A percentile compares a stretch with the other conserved stretches of the same genome.
These are phyloP conservation scores for Leptestheria dahalacensis DNA, from an alignment of 1,140 invertebrate genomes.

Conservation along the genomic window DNA sequence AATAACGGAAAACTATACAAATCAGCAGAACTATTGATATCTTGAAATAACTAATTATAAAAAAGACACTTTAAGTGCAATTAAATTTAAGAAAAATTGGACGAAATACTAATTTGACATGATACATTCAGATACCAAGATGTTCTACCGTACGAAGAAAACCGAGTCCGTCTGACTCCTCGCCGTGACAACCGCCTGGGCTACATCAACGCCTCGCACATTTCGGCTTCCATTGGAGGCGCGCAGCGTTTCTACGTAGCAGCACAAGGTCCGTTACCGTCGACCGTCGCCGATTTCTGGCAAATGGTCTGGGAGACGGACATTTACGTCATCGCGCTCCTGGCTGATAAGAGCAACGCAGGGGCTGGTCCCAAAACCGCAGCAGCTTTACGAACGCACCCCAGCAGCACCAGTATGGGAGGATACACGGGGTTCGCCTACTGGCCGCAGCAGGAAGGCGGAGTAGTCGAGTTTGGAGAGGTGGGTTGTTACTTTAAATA, in stretches of 20 bases:
- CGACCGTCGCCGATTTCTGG: conserved; percentile 53
- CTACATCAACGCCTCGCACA: conserved; percentile 79
- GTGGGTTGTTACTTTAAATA: conserved; percentile 24
- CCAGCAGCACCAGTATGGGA: conserved; percentile 5
- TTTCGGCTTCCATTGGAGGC: conserved; percentile 57
- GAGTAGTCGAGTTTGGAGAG: conserved; percentile 36
- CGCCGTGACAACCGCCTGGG: conserved; percentile 62
- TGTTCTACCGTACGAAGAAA: conserved; percentile 77
- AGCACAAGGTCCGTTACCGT: conserved; percentile 51
- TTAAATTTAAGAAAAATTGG: too few relatives aligned
- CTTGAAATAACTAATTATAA: too few relatives aligned
- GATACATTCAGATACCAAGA: conserved; percentile 39
- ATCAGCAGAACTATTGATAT: too few relatives aligned
- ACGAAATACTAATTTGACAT: too few relatives aligned
- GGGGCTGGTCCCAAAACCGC: conserved; percentile 25
- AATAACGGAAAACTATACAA: neutral
- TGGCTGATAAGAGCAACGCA: conserved; percentile 38
- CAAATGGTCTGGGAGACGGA: conserved; percentile 74
- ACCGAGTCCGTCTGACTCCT: conserved; percentile 57
- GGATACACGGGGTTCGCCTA: conserved; percentile 5
- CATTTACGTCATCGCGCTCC: conserved; percentile 56
- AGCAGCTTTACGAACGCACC: conserved; percentile 19
- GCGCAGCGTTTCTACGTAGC: conserved; percentile 67
- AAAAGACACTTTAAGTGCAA: too few relatives aligned
- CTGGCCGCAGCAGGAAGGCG: conserved; percentile 28